Conservation (phyloP, 1,140 invertebrate genomes). For the Sipha flava region DNA sequence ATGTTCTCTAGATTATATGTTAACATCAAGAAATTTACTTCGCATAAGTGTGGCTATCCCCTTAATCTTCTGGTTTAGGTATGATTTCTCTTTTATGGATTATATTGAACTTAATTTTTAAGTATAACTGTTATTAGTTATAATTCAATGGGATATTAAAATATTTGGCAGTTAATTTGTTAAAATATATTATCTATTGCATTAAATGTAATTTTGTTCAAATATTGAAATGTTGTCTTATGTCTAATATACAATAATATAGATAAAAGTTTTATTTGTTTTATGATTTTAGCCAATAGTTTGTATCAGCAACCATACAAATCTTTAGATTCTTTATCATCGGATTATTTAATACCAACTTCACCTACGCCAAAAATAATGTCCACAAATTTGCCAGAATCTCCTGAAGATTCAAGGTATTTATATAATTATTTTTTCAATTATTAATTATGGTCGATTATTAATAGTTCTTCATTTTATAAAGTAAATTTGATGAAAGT, state of each 20-base stretch:
- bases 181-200: not conserved
- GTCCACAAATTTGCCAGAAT: constrained; percentile 23
- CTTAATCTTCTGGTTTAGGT: constrained; percentile 16
- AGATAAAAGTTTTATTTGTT: too few species aligned
- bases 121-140: not conserved
- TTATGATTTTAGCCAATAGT: constrained; percentile 21
- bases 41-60: not conserved
- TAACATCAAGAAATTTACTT: not conserved
- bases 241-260: too few species aligned
- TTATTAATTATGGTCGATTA: not conserved
- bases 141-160: too few species aligned
- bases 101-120: not conserved
- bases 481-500: not conserved
- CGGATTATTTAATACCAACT: constrained; percentile 19
- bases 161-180: not conserved
- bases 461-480: not conserved
- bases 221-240: too few species aligned
- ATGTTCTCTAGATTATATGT: not conserved
- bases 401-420: constrained; percentile 25
- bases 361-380: constrained; percentile 8
- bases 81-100: not conserved
- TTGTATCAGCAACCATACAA: constrained; percentile 7
- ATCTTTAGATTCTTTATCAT: not conserved
- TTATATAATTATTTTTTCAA: not conserved
- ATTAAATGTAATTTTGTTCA: too few species aligned